A percentile compares a stretch with the other conserved stretches of the same genome.
Evolutionary conservation across 2,113 vertebrate genomes (phyloP).

Genomic region (Clarias macrocephalus): DNA sequence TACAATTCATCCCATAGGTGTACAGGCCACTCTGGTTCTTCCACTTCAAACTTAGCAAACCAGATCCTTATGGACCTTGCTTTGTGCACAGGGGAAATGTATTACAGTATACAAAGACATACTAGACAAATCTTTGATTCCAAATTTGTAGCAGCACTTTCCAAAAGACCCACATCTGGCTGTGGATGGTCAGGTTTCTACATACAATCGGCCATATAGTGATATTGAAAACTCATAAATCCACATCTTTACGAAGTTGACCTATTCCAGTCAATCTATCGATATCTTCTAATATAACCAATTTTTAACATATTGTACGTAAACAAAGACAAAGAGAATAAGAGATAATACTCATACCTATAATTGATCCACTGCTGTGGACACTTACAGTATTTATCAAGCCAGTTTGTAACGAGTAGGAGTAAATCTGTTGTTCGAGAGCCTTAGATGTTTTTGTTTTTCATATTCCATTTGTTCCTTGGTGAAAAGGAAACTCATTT

Average conservation of each 20-base stretch:
- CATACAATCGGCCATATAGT: not conserved
- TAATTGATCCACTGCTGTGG: not conserved
- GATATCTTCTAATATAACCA: too few species aligned
- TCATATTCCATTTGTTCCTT: not conserved
- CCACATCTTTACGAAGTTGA: not conserved
- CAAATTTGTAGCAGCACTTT: not conserved
- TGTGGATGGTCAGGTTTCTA: not conserved
- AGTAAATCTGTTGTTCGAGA: not conserved
- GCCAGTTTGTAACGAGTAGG: not conserved
- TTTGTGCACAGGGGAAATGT: not conserved
- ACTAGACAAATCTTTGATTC: not conserved
- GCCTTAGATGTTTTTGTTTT: not conserved
- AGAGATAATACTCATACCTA: not conserved
- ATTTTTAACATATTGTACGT: not conserved
- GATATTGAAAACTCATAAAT: not conserved
- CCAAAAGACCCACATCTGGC: not conserved
- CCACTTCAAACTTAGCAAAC: not conserved
- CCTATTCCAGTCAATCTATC: too few species aligned
- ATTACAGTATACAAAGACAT: too few species aligned
- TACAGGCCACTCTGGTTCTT: not conserved
- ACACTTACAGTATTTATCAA: not conserved
- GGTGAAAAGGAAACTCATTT: not conserved
- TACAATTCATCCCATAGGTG: not conserved
- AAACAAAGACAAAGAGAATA: not conserved
- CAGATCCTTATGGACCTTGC: not conserved